Evolutionary conservation across 2,888 invertebrate genomes (phyloP).

Genomic region (Ceraclea dissimilis): DNA sequence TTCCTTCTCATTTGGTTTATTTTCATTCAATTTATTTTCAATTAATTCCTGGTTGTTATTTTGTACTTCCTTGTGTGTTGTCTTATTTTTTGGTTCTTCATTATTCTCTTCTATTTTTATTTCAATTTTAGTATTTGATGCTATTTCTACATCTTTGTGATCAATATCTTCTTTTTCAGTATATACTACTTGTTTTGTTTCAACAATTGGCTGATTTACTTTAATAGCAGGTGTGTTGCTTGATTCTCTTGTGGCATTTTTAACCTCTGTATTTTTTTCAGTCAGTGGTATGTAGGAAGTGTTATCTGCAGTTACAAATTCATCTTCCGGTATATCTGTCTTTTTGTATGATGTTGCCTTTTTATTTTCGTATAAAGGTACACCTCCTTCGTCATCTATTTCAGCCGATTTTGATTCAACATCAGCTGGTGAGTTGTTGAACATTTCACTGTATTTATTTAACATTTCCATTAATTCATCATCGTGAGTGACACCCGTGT

Average conservation of each 20-base stretch:
- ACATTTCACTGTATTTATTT: constrained; percentile 23
- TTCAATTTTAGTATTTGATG: neutral
- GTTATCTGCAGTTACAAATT: neutral
- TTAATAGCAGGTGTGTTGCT: neutral
- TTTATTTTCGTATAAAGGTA: constrained; percentile 12
- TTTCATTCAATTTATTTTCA: neutral
- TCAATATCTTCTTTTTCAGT: neutral
- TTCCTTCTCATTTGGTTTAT: neutral
- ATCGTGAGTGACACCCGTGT: constrained; percentile 12
- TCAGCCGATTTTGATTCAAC: constrained; percentile 8
- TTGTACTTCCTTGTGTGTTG: too few species aligned
- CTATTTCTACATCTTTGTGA: neutral
- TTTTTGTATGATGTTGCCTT: constrained; percentile 14
- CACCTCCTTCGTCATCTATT: constrained; percentile 6
- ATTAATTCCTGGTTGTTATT: too few species aligned
- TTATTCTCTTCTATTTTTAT: neutral
- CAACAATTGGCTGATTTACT: neutral
- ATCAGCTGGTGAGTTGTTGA: constrained; percentile 12
- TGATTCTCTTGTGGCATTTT: neutral
- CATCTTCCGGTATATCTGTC: constrained; percentile 5
- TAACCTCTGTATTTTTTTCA: neutral
- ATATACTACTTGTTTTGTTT: neutral
- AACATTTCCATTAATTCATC: constrained; percentile 24
- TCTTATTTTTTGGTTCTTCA: too few species aligned
- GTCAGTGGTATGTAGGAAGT: neutral